Conservation (phyloP, 1,140 invertebrate genomes). For the Drosophila bocki region DNA sequence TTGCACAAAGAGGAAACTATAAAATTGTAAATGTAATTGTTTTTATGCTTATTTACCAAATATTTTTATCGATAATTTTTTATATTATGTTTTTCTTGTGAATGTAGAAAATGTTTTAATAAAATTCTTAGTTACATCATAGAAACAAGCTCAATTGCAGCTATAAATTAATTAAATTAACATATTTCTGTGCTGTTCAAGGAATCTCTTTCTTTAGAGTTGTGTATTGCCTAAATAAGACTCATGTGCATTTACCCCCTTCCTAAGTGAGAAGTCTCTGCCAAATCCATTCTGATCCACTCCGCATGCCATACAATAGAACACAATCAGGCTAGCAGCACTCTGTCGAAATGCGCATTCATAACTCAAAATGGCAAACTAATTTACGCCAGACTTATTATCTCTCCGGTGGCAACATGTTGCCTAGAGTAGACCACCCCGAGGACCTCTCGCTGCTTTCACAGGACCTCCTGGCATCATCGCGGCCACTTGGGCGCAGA, state of each 20-base stretch:
- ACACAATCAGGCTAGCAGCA: constrained; percentile 3
- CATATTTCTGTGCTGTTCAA: not conserved
- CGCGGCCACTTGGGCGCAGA: constrained; percentile 56
- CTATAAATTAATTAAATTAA: not conserved
- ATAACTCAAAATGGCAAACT: constrained; percentile 84
- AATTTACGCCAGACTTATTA: constrained; percentile 83
- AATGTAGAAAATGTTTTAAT: not conserved
- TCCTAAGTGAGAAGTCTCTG: not conserved
- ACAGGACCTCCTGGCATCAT: constrained; percentile 3
- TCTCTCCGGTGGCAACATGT: constrained; percentile 72
- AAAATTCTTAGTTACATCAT: not conserved
- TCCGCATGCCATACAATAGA: constrained; percentile 15
- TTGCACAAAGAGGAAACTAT: too few relatives aligned
- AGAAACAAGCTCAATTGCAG: not conserved
- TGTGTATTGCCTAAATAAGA: not conserved
- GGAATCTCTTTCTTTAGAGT: not conserved
- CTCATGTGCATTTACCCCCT: not conserved
- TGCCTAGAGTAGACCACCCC: constrained; percentile 38
- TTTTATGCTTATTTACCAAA: too few relatives aligned
- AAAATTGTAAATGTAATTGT: too few relatives aligned
- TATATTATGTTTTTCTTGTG: too few relatives aligned
- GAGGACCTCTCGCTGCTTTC: constrained; percentile 12
- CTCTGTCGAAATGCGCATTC: constrained; percentile 75
- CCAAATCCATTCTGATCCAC: constrained; percentile 63
- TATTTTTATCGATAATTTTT: too few relatives aligned